These are phyloP conservation scores for Hemaris fuciformis DNA, from an alignment of 2,888 invertebrate genomes.

Conservation along the genomic window DNA sequence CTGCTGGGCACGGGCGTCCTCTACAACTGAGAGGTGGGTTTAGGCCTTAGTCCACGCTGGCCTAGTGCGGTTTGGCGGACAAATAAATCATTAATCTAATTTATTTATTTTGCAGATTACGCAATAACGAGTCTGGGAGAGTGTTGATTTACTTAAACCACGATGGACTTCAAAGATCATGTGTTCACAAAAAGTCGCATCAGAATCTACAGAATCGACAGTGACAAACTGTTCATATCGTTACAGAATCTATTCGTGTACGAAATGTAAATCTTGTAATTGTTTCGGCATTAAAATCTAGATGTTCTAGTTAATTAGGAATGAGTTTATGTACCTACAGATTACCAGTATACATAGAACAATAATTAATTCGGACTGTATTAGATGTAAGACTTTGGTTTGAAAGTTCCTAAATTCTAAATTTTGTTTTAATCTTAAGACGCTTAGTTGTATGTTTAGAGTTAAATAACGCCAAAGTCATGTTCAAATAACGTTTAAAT, in stretches of 20 bases:
- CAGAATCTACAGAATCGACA: neutral
- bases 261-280: neutral
- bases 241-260: neutral
- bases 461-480: slow-evolving; percentile 40
- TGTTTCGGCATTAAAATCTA: neutral
- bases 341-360: slow-evolving; percentile 4
- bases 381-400: slow-evolving; percentile 33
- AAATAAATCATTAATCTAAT: neutral
- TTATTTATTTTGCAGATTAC: slow-evolving; percentile 69
- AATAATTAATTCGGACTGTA: slow-evolving; percentile 6
- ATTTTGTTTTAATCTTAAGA: slow-evolving; percentile 20
- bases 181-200: slow-evolving; percentile 4
- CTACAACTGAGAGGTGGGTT: too few species aligned
- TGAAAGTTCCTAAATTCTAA: slow-evolving; percentile 49
- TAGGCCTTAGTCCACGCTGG: too few species aligned
- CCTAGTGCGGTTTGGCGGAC: too few species aligned
- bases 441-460: slow-evolving; percentile 9
- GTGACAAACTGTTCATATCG: neutral
- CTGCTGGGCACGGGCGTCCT: too few species aligned
- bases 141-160: slow-evolving; percentile 57
- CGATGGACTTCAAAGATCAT: slow-evolving; percentile 6
- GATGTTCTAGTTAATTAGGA: neutral
- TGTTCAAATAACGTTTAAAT: slow-evolving; percentile 37
- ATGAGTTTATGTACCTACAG: neutral
- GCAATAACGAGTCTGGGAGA: slow-evolving; percentile 81